Base-by-base conservation (phyloP, 64 coral and sea anemone species). In the Stichodactyla helianthus region DNA sequence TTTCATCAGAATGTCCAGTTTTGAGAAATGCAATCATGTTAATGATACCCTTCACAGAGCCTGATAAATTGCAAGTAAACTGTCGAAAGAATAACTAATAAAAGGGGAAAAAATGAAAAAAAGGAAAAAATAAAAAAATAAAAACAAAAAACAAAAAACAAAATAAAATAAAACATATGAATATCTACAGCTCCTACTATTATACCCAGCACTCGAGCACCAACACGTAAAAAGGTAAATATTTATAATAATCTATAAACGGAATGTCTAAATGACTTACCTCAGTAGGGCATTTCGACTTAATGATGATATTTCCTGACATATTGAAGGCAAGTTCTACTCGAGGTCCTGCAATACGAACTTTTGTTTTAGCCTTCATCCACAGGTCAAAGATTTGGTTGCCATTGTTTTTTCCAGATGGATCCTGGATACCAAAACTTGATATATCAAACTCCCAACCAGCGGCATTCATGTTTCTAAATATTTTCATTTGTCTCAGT, bases 371-470 rank as follows among this genome's bases (percentile, higher is more conserved):
- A 17, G 10, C 31, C 13, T 79, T 52, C 77, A 79, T 79, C 77
- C 77, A 79, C 10, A 79, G 10, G 27, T 79, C 77, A 79, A 79
- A 79, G 77, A 17, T 27, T 58, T 20, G 63, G n/a, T 19, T 22
- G 50, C 8, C 77, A 50, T 79, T 79, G n/a, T 17, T 9, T 79
- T 79, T 35, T 31, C 14, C 27, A 18, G 27, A 35, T 50, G 27
- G 27, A 50, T 52, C n/a, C n/a, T 52, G 16, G 17, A 79, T 14
- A 15, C 77, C 77, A 79, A 79, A 35, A 16, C 50, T 79, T 10
- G 77, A 79, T 79, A 79, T 79, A 51, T 17, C 8, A 50, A 79
- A 79, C 16, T 79, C 18, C 77, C 77, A 79, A 17, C 77, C 77
- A 50, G 23, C 28, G 9, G 10, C 50, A 6, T 79, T 51, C 77